Conservation (phyloP, 1,140 invertebrate species). For the Hetaerina americana region DNA sequence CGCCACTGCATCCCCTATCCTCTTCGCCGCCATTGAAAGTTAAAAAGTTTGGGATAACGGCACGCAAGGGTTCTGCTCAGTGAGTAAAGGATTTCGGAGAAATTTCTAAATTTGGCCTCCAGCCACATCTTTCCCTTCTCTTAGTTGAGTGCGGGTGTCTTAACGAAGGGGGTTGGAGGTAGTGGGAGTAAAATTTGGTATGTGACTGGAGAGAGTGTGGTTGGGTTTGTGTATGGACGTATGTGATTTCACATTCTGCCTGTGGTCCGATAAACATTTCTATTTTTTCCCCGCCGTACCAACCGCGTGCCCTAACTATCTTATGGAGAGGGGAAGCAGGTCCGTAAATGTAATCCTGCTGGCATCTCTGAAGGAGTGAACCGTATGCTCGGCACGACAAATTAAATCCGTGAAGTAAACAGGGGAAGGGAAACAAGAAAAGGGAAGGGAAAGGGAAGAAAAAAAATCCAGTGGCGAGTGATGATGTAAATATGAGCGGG, state of each 20-base stretch:
- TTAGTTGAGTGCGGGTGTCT: no score
- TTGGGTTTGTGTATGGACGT: not conserved
- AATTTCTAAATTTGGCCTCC: not conserved
- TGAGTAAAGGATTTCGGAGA: not conserved
- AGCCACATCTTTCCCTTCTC: not conserved
- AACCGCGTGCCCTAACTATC: no score
- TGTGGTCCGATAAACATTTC: not conserved
- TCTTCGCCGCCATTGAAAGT: no score
- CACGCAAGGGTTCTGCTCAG: no score
- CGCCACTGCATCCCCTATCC: no score
- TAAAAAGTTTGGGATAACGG: no score
- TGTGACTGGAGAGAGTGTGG: not conserved
- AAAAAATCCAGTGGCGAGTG: not conserved
- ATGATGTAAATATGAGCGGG: not conserved
- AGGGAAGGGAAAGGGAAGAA: no score
- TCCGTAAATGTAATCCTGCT: not conserved
- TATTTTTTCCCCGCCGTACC: not conserved
- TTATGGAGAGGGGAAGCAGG: no score
- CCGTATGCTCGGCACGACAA: not conserved
- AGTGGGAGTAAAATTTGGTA: not conserved
- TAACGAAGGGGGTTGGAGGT: not conserved
- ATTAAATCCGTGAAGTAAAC: not conserved
- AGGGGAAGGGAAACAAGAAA: not conserved
- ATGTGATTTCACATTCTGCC: not conserved
- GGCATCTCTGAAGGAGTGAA: not conserved